phyloP scores from a whole-genome alignment of 2,888 invertebrate genomes.

The Yponomeuta evonymella region DNA sequence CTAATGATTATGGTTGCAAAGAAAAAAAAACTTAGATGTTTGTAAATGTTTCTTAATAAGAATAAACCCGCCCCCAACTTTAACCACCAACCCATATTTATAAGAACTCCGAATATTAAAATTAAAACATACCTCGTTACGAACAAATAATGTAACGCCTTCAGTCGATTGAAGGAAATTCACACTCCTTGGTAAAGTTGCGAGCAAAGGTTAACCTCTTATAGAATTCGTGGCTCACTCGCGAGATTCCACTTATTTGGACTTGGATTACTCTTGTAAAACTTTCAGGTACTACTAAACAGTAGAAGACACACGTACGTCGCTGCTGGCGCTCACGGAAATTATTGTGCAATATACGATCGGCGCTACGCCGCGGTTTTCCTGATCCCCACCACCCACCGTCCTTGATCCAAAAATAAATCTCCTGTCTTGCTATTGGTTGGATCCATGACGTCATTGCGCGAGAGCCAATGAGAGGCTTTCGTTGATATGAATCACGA shows the following conservation, averaged over 20 bases:
- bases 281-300: neutral
- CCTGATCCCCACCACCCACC: conserved; percentile 55
- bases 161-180: conserved; percentile 32
- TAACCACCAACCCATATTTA: neutral
- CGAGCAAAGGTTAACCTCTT: neutral
- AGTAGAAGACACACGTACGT: conserved; percentile 37
- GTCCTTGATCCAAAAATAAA: conserved; percentile 67
- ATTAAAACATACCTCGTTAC: conserved; percentile 43
- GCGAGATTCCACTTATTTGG: neutral
- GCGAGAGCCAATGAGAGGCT: conserved; percentile 42
- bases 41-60: too few relatives aligned
- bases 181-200: conserved; percentile 17
- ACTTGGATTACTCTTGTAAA: neutral
- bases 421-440: conserved; percentile 43
- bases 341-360: conserved; percentile 63
- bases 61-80: too few relatives aligned
- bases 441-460: conserved; percentile 53
- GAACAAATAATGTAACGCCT: conserved; percentile 44
- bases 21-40: too few relatives aligned
- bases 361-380: conserved; percentile 44
- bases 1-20: too few relatives aligned
- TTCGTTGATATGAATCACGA: conserved; percentile 50
- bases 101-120: neutral
- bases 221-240: neutral
- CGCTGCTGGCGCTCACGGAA: conserved; percentile 39